phyloP scores from a whole-genome alignment of 2,797 vertebrate genomes.

The Tympanoctomys barrerae region DNA sequence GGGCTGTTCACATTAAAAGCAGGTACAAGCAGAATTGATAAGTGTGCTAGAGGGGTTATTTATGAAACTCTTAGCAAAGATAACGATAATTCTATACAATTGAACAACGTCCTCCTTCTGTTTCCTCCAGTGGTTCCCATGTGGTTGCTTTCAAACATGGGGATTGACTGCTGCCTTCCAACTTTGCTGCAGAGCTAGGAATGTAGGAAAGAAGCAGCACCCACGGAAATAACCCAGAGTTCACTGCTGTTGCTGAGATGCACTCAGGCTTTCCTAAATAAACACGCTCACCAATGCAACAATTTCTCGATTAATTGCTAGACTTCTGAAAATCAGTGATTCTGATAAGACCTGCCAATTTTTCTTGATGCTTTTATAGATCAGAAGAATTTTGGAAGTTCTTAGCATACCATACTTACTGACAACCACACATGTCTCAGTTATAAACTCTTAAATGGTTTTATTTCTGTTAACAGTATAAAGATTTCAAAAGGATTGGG shows the following conservation, averaged over 20 bases:
- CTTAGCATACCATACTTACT: neutral
- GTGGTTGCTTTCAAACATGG: neutral
- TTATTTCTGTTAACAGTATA: neutral
- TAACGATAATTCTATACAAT: neutral
- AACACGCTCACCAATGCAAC: neutral
- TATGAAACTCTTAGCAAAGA: neutral
- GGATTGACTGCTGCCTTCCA: neutral
- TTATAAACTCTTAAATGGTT: neutral
- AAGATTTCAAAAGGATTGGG: neutral
- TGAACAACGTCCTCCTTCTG: accelerated
- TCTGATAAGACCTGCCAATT: neutral
- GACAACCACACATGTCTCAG: neutral
- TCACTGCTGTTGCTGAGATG: neutral
- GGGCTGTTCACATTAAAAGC: neutral
- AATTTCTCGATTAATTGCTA: neutral
- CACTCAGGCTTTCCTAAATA: neutral
- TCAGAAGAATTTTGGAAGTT: neutral
- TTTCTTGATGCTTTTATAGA: neutral
- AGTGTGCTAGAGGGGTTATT: neutral
- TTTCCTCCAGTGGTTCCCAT: neutral
- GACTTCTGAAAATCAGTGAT: neutral
- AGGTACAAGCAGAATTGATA: neutral
- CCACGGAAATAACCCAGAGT: neutral
- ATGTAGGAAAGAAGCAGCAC: neutral
- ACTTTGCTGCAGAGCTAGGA: neutral